phyloP scores from a whole-genome alignment of 2,113 vertebrate species.

The Martes martes region DNA sequence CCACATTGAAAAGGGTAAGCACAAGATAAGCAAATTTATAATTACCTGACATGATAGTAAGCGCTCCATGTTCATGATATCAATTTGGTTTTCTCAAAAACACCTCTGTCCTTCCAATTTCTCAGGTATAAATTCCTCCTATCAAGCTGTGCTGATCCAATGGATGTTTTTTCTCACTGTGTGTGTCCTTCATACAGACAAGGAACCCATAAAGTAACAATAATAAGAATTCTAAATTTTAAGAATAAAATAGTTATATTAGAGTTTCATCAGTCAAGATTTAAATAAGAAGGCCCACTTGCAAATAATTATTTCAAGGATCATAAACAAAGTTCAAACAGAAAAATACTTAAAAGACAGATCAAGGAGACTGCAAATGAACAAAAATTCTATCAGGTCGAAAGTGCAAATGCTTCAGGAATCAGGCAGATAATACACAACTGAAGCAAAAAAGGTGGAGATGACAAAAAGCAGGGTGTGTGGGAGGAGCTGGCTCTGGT shows the following conservation, averaged over 20 bases:
- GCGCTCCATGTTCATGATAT: not conserved
- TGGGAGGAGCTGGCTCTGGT: not conserved
- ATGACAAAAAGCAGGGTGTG: accelerated
- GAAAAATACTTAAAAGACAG: not conserved
- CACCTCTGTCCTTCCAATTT: not conserved
- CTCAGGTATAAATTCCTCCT: not conserved
- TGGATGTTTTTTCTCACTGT: not conserved
- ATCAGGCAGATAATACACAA: not conserved
- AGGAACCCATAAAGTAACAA: not conserved
- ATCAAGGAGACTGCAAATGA: not conserved
- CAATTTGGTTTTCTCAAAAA: not conserved
- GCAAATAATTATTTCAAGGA: not conserved
- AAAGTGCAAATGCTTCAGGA: not conserved
- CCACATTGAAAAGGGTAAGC: not conserved
- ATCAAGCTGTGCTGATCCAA: not conserved
- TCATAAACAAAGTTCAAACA: not conserved
- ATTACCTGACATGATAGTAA: not conserved
- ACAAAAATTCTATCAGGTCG: not conserved
- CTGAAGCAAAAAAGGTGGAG: not conserved
- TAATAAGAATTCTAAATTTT: not conserved
- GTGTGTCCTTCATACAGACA: not conserved
- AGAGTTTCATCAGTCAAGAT: not conserved
- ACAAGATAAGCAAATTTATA: not conserved
- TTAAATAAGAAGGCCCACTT: not conserved
- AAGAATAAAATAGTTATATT: not conserved